A percentile compares a stretch with the other conserved stretches of the same genome.
These are phyloP conservation scores for Noctua comes DNA, from an alignment of 2,888 invertebrate species.

Conservation along the genomic window DNA sequence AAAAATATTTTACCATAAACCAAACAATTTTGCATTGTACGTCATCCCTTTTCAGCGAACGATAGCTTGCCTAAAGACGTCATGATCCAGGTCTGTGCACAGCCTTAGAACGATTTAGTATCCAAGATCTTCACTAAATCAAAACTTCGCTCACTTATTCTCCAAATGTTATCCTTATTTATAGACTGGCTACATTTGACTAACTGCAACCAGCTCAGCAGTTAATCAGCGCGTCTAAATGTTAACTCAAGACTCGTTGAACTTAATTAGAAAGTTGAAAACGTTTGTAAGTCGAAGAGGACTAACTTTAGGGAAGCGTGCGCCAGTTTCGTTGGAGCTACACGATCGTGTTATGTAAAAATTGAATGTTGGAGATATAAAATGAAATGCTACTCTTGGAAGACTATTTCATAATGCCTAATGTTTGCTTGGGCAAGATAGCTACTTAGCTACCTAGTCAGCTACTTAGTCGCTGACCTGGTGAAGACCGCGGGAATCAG, in stretches of 20 bases:
- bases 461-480: not conserved
- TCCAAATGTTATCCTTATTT: slow-evolving; percentile 60
- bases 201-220: slow-evolving; percentile 72
- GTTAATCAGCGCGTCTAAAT: slow-evolving; percentile 86
- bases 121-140: slow-evolving; percentile 22
- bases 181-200: slow-evolving; percentile 66
- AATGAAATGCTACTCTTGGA: not conserved
- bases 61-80: not conserved
- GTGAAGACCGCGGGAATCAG: not conserved
- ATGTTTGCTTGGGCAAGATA: not conserved
- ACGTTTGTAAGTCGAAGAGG: slow-evolving; percentile 72
- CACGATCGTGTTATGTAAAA: slow-evolving; percentile 62
- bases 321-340: slow-evolving; percentile 50
- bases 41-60: not conserved
- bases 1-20: not conserved
- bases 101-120: slow-evolving; percentile 24
- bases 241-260: slow-evolving; percentile 83
- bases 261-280: slow-evolving; percentile 88
- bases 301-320: slow-evolving; percentile 73
- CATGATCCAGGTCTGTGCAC: not conserved
- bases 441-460: too few species aligned
- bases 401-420: not conserved
- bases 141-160: slow-evolving; percentile 46
- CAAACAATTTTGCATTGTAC: not conserved
- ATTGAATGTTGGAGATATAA: slow-evolving; percentile 47